Conservation (phyloP, 2,797 vertebrate genomes). For the Diglossa cyanea region DNA sequence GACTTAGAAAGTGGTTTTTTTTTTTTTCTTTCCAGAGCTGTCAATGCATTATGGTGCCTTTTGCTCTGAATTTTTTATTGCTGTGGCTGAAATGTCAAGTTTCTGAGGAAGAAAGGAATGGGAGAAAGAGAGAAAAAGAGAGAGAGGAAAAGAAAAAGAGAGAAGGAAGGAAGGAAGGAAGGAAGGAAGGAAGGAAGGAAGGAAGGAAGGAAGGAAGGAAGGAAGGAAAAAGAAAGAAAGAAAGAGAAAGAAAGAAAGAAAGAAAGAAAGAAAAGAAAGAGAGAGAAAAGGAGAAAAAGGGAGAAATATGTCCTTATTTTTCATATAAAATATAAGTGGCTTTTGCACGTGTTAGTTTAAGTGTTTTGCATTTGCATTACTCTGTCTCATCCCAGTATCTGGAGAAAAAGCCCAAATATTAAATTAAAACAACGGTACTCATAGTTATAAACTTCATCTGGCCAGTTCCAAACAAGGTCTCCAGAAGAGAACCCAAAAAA, state of each 20-base stretch:
- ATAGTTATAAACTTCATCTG: neutral
- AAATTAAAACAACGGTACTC: neutral
- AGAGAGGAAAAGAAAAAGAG: neutral
- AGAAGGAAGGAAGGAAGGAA: no score
- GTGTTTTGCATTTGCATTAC: neutral
- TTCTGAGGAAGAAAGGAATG: neutral
- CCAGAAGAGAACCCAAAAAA: neutral
- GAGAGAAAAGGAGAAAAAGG: no score
- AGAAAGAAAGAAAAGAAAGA: no score
- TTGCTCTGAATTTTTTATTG: slow-evolving; percentile 6
- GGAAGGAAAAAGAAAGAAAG: no score
- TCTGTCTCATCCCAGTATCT: neutral
- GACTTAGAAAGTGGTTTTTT: neutral
- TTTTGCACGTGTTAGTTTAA: slow-evolving; percentile 13
- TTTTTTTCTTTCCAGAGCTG: neutral
- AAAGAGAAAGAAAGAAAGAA: no score
- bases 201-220: no score
- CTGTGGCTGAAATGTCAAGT: neutral
- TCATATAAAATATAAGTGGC: neutral
- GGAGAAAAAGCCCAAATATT: neutral
- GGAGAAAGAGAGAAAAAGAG: neutral
- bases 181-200: no score
- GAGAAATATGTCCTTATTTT: neutral
- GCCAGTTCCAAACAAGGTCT: neutral
- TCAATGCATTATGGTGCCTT: neutral